phyloP scores from a whole-genome alignment of 2,888 invertebrate genomes.

The Synanthedon tipuliformis region DNA sequence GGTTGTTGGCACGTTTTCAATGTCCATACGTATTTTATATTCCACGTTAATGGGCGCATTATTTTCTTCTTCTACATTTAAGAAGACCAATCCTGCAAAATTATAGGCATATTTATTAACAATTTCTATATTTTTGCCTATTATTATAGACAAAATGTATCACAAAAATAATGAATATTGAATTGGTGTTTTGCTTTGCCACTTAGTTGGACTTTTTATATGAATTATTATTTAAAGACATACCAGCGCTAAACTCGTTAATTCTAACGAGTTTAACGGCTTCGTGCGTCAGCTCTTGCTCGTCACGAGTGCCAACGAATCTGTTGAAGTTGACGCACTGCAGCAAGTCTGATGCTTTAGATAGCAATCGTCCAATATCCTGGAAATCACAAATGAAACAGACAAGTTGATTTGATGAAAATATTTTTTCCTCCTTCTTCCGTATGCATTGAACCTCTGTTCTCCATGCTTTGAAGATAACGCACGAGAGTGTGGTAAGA shows the following conservation, averaged over 20 bases:
- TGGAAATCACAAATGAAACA: constrained; percentile 10
- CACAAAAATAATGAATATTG: no score
- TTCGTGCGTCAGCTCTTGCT: constrained; percentile 63
- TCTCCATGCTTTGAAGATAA: not conserved
- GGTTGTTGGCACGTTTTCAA: constrained; percentile 76
- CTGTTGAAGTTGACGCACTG: constrained; percentile 74
- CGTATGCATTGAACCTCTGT: not conserved
- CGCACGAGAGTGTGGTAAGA: not conserved
- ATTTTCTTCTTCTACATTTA: constrained; percentile 25
- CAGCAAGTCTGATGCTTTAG: constrained; percentile 69
- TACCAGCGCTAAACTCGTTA: constrained; percentile 78
- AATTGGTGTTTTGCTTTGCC: no score
- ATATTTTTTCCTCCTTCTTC: no score
- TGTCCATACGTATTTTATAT: constrained; percentile 80
- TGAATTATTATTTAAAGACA: constrained; percentile 10
- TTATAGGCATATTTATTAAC: no score
- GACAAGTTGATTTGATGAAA: no score
- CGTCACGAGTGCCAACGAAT: constrained; percentile 60
- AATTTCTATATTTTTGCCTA: no score
- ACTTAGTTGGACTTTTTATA: no score
- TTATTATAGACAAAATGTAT: no score
- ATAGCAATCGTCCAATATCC: constrained; percentile 58
- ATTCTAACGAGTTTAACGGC: constrained; percentile 70
- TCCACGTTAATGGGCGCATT: constrained; percentile 45
- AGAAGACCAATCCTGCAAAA: constrained; percentile 50